A percentile compares a stretch with the other conserved stretches of the same genome.
Evolutionary conservation across 2,888 invertebrate species (phyloP).

Genomic region (Encarsia formosa): DNA sequence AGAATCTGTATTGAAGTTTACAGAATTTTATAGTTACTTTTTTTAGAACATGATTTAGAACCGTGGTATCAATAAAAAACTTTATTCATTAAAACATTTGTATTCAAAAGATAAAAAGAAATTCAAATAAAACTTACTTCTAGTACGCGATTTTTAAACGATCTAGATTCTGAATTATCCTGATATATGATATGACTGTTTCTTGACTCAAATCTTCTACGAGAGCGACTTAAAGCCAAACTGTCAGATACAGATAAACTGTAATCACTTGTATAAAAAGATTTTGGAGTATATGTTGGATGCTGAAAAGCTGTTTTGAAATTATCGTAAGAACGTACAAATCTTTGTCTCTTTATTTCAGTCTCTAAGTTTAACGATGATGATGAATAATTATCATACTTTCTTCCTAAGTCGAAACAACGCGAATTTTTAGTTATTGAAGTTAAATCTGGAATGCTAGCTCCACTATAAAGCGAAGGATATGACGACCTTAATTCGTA

Average conservation of each 20-base stretch:
- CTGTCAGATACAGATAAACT: slow-evolving; percentile 22
- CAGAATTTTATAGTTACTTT: too few species aligned
- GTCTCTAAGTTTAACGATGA: slow-evolving; percentile 18
- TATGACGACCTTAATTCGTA: slow-evolving; percentile 5
- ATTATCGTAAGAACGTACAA: too few species aligned
- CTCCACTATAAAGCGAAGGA: slow-evolving; percentile 1
- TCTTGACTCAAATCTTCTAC: slow-evolving; percentile 25
- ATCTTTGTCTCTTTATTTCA: slow-evolving; percentile 7
- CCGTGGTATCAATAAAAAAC: too few species aligned
- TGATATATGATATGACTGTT: slow-evolving; percentile 9
- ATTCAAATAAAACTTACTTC: slow-evolving; percentile 10
- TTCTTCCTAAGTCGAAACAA: slow-evolving; percentile 1
- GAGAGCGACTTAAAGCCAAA: slow-evolving; percentile 19
- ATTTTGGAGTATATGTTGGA: slow-evolving; percentile 17
- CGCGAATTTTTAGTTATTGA: neutral
- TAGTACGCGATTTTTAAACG: neutral
- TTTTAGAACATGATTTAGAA: too few species aligned
- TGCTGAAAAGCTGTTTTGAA: slow-evolving; percentile 12
- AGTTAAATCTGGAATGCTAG: slow-evolving; percentile 15
- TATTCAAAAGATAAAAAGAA: too few species aligned
- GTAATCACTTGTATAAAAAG: slow-evolving; percentile 14
- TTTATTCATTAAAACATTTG: too few species aligned
- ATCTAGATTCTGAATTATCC: slow-evolving; percentile 1
- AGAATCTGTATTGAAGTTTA: too few species aligned
- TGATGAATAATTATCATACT: slow-evolving; percentile 1